Percentiles rank a stretch among this genome's conserved stretches.
Conservation (phyloP, 2,113 vertebrate genomes). For the Saguinus midas region DNA sequence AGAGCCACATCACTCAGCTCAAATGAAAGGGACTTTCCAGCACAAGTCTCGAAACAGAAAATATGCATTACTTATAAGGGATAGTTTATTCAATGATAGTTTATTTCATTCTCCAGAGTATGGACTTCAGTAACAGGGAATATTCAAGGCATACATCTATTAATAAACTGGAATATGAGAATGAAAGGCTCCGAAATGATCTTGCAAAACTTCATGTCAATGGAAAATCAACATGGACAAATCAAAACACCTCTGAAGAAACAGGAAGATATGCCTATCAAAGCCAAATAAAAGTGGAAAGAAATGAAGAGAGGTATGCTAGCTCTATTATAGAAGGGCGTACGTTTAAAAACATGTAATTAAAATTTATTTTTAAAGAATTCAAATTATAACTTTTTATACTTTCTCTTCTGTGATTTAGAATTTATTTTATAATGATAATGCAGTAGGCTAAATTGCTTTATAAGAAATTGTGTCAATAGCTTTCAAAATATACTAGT, state of each 20-base stretch:
- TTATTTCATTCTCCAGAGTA: slow-evolving; percentile 77
- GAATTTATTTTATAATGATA: not conserved
- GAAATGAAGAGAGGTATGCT: slow-evolving; percentile 80
- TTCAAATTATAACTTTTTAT: slow-evolving; percentile 5
- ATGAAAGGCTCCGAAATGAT: slow-evolving; percentile 76
- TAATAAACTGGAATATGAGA: slow-evolving; percentile 74
- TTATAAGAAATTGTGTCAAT: not conserved
- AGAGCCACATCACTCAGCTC: not conserved
- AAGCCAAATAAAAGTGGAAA: slow-evolving; percentile 58
- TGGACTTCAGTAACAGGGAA: slow-evolving; percentile 76
- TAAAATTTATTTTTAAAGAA: slow-evolving; percentile 23
- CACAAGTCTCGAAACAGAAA: not conserved
- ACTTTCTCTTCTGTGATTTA: not conserved
- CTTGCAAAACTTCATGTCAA: slow-evolving; percentile 73
- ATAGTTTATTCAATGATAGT: slow-evolving; percentile 63
- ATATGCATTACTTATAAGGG: not conserved
- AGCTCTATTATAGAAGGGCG: not conserved
- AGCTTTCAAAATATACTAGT: not conserved
- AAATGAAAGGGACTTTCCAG: not conserved
- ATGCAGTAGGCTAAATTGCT: not conserved
- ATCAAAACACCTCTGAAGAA: slow-evolving; percentile 54
- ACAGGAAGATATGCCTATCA: slow-evolving; percentile 43
- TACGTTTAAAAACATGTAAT: not conserved
- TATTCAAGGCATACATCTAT: slow-evolving; percentile 68
- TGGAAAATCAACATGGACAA: slow-evolving; percentile 45